Evolutionary conservation across 2,888 invertebrate species (phyloP).

Genomic region (Drosophila pseudotakahashii): DNA sequence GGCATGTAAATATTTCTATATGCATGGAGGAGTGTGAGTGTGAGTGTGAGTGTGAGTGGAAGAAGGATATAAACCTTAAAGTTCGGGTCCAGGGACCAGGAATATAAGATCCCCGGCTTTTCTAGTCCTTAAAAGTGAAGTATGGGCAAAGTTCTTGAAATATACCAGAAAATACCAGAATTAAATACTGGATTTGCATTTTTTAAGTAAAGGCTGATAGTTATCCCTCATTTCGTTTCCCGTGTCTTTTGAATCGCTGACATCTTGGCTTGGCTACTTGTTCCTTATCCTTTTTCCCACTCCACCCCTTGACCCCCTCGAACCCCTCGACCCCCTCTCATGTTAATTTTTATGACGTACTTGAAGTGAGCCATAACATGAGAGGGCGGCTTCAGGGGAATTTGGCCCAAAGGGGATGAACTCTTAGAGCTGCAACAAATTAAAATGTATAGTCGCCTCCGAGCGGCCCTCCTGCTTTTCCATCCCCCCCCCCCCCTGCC

Average conservation of each 20-base stretch:
- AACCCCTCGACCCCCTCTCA: slow-evolving; percentile 43
- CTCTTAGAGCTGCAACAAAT: slow-evolving; percentile 61
- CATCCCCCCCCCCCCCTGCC: neutral
- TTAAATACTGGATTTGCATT: too few relatives aligned
- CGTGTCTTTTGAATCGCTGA: neutral
- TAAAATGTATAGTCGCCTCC: slow-evolving; percentile 62
- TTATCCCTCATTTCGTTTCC: neutral
- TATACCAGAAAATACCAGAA: too few relatives aligned
- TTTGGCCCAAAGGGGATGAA: slow-evolving; percentile 9
- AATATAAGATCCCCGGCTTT: too few relatives aligned
- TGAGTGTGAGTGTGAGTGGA: too few relatives aligned
- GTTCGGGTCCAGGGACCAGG: too few relatives aligned
- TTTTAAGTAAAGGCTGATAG: too few relatives aligned
- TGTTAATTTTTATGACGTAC: slow-evolving; percentile 75
- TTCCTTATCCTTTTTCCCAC: neutral
- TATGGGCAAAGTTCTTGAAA: too few relatives aligned
- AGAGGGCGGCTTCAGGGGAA: slow-evolving; percentile 10
- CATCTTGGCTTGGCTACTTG: neutral
- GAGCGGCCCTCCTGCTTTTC: slow-evolving; percentile 2
- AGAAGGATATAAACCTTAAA: neutral
- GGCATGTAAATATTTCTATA: neutral
- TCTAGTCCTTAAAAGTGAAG: too few relatives aligned
- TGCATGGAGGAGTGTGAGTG: neutral
- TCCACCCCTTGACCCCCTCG: slow-evolving; percentile 31
- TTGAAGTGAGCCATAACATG: slow-evolving; percentile 71